Evolutionary conservation across 2,888 invertebrate species (phyloP), one percentile per base, ranked within the genome.

Genomic region (Dynastes hyllus): DNA sequence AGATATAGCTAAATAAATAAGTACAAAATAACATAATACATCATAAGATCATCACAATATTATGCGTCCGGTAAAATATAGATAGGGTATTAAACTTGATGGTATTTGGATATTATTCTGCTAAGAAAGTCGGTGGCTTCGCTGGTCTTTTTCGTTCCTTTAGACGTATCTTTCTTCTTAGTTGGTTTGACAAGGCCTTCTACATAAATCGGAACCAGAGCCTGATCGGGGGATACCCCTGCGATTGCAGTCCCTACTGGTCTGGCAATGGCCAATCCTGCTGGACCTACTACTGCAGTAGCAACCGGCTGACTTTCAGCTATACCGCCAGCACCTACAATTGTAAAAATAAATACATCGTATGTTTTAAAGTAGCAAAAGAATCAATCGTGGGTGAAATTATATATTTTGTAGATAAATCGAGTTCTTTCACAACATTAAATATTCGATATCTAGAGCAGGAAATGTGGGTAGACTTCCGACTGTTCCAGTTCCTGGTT

Each of bases 221-320:
- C 86, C 83, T 89, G 88, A 75, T 89, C 88, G 0, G 93, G 92
- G 79, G 92, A 90, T 0, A 95, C 89, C 1, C 95, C 95, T 1
- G 95, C 95, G 51, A 95, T 93, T 5, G 95, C 95, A 0, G 95
- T 95, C 29, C 92, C 95, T 0, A 94, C 90, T 0, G 95, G 95
- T 3, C 92, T 90, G 0, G 95, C 93, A 2, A 95, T 89, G 0
- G 95, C 95, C 8, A 94, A 87, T 0, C 95, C 95, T 61, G 92
- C 92, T 0, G 92, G 91, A 0, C 95, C 95, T 0, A 92, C 92
- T 0, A 95, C 91, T 0, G 95, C 95, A 0, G 94, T 93, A 0
- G 92, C 95, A 65, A 92, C 88, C 0, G 95, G 95, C 82, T 94
- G 92, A 5, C 94, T 92, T 0, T 94, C 92, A 29, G 95, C 95